These are phyloP conservation scores for Sorex maritimensis DNA, from an alignment of 2,797 vertebrate genomes.

Conservation along the genomic window DNA sequence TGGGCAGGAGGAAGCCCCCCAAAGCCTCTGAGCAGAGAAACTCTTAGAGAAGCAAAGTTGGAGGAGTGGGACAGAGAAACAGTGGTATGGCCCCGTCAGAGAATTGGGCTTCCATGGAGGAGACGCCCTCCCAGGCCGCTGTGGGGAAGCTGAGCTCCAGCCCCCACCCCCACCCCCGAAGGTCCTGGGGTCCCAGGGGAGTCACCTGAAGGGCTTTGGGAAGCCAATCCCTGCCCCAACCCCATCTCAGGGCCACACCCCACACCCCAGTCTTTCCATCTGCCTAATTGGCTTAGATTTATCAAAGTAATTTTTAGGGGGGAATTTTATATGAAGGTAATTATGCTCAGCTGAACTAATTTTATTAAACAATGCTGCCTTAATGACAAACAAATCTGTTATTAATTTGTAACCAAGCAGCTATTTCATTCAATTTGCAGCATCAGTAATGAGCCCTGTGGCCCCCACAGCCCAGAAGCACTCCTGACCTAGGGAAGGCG, in stretches of 20 bases:
- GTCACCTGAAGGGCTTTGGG: background rate
- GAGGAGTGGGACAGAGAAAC: background rate
- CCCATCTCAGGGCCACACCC: constrained; percentile 28
- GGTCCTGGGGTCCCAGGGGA: background rate
- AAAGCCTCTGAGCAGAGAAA: background rate
- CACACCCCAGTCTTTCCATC: constrained; percentile 71
- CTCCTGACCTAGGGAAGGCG: background rate
- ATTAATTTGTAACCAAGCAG: constrained; percentile 83
- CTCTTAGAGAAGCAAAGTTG: background rate
- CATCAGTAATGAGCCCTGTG: constrained; percentile 62
- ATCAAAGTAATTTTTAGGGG: constrained; percentile 93
- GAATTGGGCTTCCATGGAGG: background rate
- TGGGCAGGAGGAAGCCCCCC: background rate
- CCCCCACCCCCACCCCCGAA: background rate
- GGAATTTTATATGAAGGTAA: constrained; percentile 90
- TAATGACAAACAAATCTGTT: constrained; percentile 89
- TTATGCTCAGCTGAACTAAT: constrained; percentile 92
- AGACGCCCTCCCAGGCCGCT: background rate
- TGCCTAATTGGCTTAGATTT: constrained; percentile 91
- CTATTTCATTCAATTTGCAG: constrained; percentile 79
- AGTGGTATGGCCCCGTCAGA: background rate
- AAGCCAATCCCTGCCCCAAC: background rate
- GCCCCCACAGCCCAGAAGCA: background rate
- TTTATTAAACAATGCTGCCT: constrained; percentile 90
- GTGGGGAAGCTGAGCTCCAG: background rate